Evolutionary conservation across 2,888 invertebrate species (phyloP), one percentile per base, ranked within the genome.

Genomic region (Abrostola tripartita): DNA sequence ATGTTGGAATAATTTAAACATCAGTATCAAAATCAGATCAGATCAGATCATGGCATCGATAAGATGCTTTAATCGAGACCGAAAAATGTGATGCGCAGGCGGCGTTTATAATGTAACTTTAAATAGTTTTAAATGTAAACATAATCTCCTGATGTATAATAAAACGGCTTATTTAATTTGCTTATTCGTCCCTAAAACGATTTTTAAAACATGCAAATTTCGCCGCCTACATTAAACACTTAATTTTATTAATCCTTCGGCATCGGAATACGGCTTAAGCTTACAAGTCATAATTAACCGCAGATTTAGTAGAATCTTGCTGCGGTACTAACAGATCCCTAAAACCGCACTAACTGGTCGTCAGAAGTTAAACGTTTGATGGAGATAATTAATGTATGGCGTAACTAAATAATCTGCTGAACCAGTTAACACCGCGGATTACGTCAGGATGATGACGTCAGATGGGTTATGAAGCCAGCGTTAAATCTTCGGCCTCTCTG

Each of bases 401-500:
- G 68, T 68, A 76, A 76, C 74, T 71, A 71, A 79, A 73, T 79
- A 80, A 79, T 84, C 82, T 81, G 81, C 77, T 81, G 65, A 76
- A 82, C 73, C 74, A 71, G 75, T 60, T 78, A 76, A 76, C 74
- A 69, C 78, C 75, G 74, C 75, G 73, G 73, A 77, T 84, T 82
- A 67, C 79, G 78, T 81, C 81, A 82, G 74, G 74, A 68, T 76
- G 6, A 37, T 24, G 24, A 24, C 24, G 24, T 24, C 24, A 47
- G 54, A 37, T 35, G 55, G 63, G 79, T 14, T 14, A 35, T 52
- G 7, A 68, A 73, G 44, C 10, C 53, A 61, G 75, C 73, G 71
- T 54, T 37, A 12, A 53, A 42, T 60, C 42, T 38, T 10, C 5
- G 7, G 37, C 38, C 37, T 10, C 62, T 76, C 74, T 68, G 64